Percentiles rank a stretch among this genome's conserved stretches.
Conservation (phyloP, 2,113 vertebrate genomes). For the Oreochromis niloticus region DNA sequence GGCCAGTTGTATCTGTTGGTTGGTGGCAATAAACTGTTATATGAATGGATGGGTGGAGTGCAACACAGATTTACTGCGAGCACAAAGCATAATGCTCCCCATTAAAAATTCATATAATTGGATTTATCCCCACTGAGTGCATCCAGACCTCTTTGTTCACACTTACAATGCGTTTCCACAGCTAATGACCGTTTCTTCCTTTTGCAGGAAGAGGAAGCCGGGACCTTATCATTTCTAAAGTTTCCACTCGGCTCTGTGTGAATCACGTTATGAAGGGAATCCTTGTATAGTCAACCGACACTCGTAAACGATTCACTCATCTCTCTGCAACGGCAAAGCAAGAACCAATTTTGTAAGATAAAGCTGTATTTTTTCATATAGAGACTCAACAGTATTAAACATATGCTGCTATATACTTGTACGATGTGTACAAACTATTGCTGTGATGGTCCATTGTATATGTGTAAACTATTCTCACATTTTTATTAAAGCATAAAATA, state of each 20-base stretch:
- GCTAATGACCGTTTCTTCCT: neutral
- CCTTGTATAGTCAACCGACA: conserved; percentile 52
- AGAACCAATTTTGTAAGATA: conserved; percentile 78
- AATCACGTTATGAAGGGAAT: conserved; percentile 30
- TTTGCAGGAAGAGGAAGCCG: conserved; percentile 85
- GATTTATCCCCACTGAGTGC: neutral
- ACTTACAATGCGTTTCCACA: neutral
- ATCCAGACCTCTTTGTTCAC: neutral
- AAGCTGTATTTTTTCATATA: conserved; percentile 84
- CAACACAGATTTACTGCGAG: neutral
- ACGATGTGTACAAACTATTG: conserved; percentile 76
- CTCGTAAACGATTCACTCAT: conserved; percentile 51
- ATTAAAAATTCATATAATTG: neutral
- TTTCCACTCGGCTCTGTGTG: conserved; percentile 11
- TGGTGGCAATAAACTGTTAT: neutral
- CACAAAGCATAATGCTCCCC: neutral
- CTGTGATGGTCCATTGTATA: conserved; percentile 74
- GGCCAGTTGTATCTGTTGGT: neutral
- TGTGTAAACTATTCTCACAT: conserved; percentile 79
- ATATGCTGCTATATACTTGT: conserved; percentile 80
- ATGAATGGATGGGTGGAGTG: neutral
- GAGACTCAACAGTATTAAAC: conserved; percentile 77
- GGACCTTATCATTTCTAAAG: conserved; percentile 83
- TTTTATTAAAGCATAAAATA: conserved; percentile 79
- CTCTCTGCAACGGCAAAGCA: conserved; percentile 45